Conservation (phyloP, 2,797 vertebrate species). For the Brotogeris chrysoptera region DNA sequence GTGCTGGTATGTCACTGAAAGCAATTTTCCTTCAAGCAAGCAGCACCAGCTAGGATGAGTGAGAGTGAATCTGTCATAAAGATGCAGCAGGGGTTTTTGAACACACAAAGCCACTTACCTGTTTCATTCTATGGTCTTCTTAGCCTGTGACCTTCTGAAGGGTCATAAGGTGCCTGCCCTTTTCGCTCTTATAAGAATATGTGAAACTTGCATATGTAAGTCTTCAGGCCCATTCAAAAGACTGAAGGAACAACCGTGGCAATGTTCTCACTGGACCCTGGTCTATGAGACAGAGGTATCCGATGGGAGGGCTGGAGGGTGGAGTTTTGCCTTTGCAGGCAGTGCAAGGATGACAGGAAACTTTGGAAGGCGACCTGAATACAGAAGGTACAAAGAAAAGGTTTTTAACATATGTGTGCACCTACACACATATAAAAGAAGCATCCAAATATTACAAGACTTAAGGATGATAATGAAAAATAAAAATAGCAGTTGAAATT, state of each 20-base stretch:
- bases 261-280: background rate
- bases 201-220: background rate
- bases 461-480: background rate
- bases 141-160: background rate
- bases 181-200: background rate
- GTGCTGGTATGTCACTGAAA: background rate
- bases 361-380: background rate
- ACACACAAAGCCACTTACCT: background rate
- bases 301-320: background rate
- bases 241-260: background rate
- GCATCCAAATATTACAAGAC: background rate
- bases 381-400: background rate
- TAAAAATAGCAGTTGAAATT: background rate
- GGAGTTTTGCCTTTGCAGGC: background rate
- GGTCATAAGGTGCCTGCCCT: background rate
- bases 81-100: background rate
- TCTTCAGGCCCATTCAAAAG: background rate
- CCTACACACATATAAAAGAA: background rate
- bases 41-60: accelerated
- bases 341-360: background rate
- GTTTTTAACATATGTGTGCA: background rate
- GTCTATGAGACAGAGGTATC: background rate
- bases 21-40: background rate
- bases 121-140: background rate
- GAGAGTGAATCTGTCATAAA: background rate